A percentile compares a stretch with the other conserved stretches of the same genome.
phyloP scores from a whole-genome alignment of 2,797 vertebrate species.

The Sebastes diploproa region DNA sequence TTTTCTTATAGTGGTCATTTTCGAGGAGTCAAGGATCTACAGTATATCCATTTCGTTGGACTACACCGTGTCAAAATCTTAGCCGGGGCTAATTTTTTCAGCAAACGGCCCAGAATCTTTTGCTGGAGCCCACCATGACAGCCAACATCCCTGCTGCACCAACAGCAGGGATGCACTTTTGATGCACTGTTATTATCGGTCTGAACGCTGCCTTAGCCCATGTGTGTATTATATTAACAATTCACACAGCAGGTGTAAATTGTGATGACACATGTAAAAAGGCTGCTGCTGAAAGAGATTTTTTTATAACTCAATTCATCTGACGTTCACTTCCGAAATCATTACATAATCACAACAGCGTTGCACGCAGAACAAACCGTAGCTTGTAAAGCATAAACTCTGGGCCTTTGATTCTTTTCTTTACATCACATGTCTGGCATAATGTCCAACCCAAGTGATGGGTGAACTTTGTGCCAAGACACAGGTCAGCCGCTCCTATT shows the following conservation, averaged over 20 bases:
- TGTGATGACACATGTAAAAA: not conserved
- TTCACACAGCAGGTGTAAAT: not conserved
- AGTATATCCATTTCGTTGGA: not conserved
- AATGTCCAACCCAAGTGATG: not conserved
- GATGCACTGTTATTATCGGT: not conserved
- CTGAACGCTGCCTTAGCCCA: not conserved
- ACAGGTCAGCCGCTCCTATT: slow-evolving; percentile 54
- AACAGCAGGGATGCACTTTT: not conserved
- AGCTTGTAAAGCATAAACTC: not conserved
- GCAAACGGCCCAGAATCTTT: not conserved
- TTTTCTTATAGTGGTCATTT: not conserved
- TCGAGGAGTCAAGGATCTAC: not conserved
- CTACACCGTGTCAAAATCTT: not conserved
- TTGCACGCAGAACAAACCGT: not conserved
- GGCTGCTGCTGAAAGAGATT: not conserved
- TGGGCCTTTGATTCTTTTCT: not conserved
- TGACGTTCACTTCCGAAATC: not conserved
- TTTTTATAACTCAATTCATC: slow-evolving; percentile 18
- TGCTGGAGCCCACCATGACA: not conserved
- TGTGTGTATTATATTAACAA: not conserved
- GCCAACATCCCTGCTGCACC: not conserved
- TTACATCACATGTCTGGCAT: slow-evolving; percentile 8
- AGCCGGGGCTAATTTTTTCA: not conserved
- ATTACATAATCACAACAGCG: not conserved
- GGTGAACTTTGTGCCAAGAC: slow-evolving; percentile 45